Evolutionary conservation across 2,113 vertebrate genomes (phyloP), one percentile per base, ranked within the genome.

Genomic region (Zingel zingel): DNA sequence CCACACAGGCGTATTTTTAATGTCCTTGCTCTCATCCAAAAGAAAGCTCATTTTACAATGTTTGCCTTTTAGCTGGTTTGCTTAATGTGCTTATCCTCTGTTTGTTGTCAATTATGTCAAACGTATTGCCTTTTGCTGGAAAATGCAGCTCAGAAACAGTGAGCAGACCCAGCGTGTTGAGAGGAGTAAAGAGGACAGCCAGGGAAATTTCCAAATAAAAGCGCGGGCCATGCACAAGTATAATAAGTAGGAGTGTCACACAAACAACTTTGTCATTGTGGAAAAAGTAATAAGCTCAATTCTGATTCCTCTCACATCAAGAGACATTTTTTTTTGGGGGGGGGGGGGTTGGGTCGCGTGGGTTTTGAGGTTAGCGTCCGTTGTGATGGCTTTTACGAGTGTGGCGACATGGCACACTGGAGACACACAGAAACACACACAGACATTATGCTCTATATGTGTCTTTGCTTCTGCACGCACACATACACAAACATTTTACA

Each of bases 191-290:
- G 84, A 80, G 81, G 85, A 84, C 68, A 68, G 84, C 87, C 85
- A 92, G 83, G 74, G 85, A 94, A 85, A 66, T 91, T 94, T 95
- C 93, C 93, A 88, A 93, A 94, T 93, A 89, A 92, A 91, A 88
- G 33, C 6, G 84, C 54, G n/a, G 82, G 74, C 86, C 82, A 27
- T 74, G 87, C 83, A 73, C 76, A 64, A 73, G 67, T 81, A 81
- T 91, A 77, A 83, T 84, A 87, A 87, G 86, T 77, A 89, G 85
- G 85, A 92, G 91, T 88, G 89, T 91, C 92, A 80, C 87, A 90
- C 84, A 91, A 95, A 95, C 91, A 93, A 92, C 81, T 90, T 93
- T 91, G 74, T 89, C 86, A 86, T 91, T 83, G 83, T 93, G 94
- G 94, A 95, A 95, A 94, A 91, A 88, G 85, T 87, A 88, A 94